Evolutionary conservation across 2,113 vertebrate genomes (phyloP), one percentile per base, ranked within the genome.

Genomic region (Anarrhichthys ocellatus): DNA sequence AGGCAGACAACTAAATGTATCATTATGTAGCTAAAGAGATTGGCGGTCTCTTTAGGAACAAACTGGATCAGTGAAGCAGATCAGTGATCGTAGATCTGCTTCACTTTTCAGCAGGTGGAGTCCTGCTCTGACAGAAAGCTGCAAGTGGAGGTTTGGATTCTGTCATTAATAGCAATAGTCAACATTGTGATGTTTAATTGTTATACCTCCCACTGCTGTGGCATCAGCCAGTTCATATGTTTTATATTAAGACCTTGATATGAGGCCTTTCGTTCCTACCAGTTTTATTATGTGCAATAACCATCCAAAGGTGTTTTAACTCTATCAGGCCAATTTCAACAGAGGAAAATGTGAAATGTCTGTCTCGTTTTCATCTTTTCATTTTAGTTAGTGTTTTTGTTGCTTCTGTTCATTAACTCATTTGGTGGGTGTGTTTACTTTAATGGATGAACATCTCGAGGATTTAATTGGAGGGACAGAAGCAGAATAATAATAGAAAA

Each of bases 101-200:
- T 27, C 66, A 32, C 44, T 34, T 46, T 3, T 68, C 66, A 54
- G 63, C 38, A 44, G 63, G 22, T 42, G 63, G 63, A 66, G 52
- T 52, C 20, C 56, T 69, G 38, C 42, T 40, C 6, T 63, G 15
- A 64, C 62, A 78, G 36, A 75, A 20, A 3, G 59, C 9, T 69
- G 69, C 44, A 80, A 77, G 52, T 52, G 32, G 73, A 56, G 40
- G 56, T 75, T 73, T 62, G 63, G 73, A 80, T 83, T 75, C 70
- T 86, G 20, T 89, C 84, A 80, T 89, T 88, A 72, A 93, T 90
- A 95, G 94, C 94, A 95, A 95, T 95, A 94, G 91, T 88, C 69
- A 65, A 91, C 81, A 88, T 93, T 88, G 77, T 91, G 80, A 80
- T 75, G 81, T 85, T 89, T 73, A 76, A 83, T 70, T 68, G 56